Base-by-base conservation (phyloP, 2,113 vertebrate species). In the Cacatua alba region DNA sequence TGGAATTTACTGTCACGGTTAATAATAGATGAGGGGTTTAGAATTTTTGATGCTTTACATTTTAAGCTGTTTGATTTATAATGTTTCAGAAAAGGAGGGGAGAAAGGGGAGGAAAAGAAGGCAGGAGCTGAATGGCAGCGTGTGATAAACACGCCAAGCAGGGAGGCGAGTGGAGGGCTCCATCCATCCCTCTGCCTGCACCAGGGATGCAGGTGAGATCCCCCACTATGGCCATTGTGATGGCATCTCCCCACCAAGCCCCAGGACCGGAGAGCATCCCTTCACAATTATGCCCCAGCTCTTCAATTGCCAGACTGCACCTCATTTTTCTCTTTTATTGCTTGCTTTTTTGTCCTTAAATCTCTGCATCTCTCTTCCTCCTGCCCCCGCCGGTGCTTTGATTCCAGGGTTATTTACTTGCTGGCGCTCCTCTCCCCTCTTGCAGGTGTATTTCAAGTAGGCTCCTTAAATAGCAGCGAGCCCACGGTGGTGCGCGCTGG, bases 1-100 rank as follows among this genome's bases (percentile, higher is more conserved):
- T 98, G 96, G 97, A 97, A 97, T 98, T 98, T 98, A 98, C 98
- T 98, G 98, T 98, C 98, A 98, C 96, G 93, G 97, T 98, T 98
- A 98, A 98, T 98, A 98, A 98, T 98, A 98, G 98, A 98, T 98
- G 98, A 98, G 98, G 98, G 98, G 95, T 98, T 98, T 97, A 98
- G 97, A 97, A 98, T 98, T 98, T 98, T 94, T 98, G 97, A 98
- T 97, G 98, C 97, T 98, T 98, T 97, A 97, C 97, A 97, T 98
- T 98, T 98, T 98, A 97, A 98, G 98, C 96, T 43, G 96, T 98
- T 98, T 98, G 98, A 98, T 98, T 98, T 98, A 98, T 97, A 98
- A 97, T 95, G 97, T 97, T 96, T 97, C 95, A 95, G 94, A 75
- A 96, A 95, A 97, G 95, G 65, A 33, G 21, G 93, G 87, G 57